Evolutionary conservation across 2,797 vertebrate species (phyloP), one percentile per base, ranked within the genome.

Genomic region (Crax fasciolata): DNA sequence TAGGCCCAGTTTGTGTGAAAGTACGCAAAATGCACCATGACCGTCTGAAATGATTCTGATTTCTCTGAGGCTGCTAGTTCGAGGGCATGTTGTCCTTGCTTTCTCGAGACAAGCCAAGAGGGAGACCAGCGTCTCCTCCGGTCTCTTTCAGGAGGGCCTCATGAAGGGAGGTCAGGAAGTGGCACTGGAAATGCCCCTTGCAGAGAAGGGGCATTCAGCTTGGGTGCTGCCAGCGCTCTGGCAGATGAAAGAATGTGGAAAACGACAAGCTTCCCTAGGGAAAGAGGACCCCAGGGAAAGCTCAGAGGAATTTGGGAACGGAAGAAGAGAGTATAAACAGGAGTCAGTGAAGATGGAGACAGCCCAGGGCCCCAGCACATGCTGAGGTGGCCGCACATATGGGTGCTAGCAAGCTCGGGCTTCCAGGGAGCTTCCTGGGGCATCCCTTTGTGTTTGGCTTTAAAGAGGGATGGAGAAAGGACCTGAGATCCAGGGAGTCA

Each of bases 1-100:
- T 20, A 10, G 89, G 48, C 61, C 66, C 35, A 15, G 15, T 4
- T 25, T 28, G 25, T n/a, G 20, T 21, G 55, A 51, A 10, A 15
- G 1, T 1, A 23, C 1, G 4, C 19, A 2, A 35, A 28, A 28
- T 49, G 21, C 3, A 1, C 2, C 3, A 8, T 14, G 16, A 8
- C 35, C 3, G 3, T 8, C 13, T 1, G 14, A 25, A 38, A 4
- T 2, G 1, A 20, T 35, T 19, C 5, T 1, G 17, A 10, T 44
- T 7, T 30, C 7, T 9, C 9, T 2, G 0, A 4, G 10, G 28
- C 5, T 35, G 10, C 8, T 27, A 1, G 2, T 23, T 14, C 4
- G 7, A 5, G 1, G 52, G 38, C 3, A 5, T 17, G 73, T 17
- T 70, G 8, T 9, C 16, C 21, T 21, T 24, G 13, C 6, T 43